These are phyloP conservation scores for Cololabis saira DNA, from an alignment of 2,113 vertebrate species.

Conservation along the genomic window DNA sequence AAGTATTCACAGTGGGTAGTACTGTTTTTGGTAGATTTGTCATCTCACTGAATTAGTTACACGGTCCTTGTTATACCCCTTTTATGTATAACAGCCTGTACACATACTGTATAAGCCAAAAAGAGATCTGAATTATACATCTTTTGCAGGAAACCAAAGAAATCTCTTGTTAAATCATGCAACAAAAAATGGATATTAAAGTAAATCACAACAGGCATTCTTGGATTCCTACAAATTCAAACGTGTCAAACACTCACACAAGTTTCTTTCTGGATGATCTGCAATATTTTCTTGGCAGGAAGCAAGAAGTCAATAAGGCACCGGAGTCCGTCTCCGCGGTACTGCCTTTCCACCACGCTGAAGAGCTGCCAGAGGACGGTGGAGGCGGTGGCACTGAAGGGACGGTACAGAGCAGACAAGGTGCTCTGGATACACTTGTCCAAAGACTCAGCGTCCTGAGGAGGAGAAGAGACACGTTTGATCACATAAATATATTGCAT, in stretches of 20 bases:
- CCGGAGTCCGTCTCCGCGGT: slow-evolving; percentile 84
- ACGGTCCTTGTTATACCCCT: background rate
- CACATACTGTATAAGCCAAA: background rate
- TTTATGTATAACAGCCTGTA: background rate
- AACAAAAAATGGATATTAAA: slow-evolving; percentile 2
- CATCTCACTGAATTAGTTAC: no score
- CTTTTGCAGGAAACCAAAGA: background rate
- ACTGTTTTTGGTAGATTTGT: background rate
- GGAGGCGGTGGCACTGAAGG: slow-evolving; percentile 83
- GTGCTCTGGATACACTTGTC: slow-evolving; percentile 85
- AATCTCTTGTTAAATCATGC: background rate
- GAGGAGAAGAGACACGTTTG: background rate
- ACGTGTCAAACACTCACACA: slow-evolving; percentile 77
- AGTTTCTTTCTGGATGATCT: slow-evolving; percentile 83
- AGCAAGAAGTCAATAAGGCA: slow-evolving; percentile 87
- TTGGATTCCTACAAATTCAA: slow-evolving; percentile 7
- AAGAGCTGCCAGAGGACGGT: slow-evolving; percentile 89
- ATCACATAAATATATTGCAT: background rate
- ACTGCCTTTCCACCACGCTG: slow-evolving; percentile 84
- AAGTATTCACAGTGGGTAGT: slow-evolving; percentile 47
- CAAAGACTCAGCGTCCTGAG: slow-evolving; percentile 85
- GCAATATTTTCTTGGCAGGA: slow-evolving; percentile 84
- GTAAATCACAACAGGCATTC: slow-evolving; percentile 22
- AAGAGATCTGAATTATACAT: background rate
- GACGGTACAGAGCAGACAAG: slow-evolving; percentile 83